phyloP scores from a whole-genome alignment of 1,140 invertebrate genomes.

The Drosophila insularis region DNA sequence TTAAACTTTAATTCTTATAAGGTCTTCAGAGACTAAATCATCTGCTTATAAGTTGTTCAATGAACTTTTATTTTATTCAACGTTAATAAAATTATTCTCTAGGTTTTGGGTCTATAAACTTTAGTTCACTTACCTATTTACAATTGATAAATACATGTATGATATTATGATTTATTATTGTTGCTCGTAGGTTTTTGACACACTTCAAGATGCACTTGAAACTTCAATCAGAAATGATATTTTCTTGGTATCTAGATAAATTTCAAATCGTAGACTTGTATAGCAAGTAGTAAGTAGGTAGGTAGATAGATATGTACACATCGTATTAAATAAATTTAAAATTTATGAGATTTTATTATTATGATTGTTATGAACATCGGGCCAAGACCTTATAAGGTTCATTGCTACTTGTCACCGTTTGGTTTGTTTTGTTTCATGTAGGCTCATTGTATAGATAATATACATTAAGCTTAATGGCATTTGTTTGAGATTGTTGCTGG shows the following conservation, averaged over 20 bases:
- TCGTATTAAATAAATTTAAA: slow-evolving; percentile 56
- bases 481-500: slow-evolving; percentile 41
- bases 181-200: not conserved
- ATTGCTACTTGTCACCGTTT: slow-evolving; percentile 73
- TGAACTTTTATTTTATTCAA: not conserved
- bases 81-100: not conserved
- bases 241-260: slow-evolving; percentile 16
- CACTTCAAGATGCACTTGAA: slow-evolving; percentile 28
- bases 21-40: no score
- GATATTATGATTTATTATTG: slow-evolving; percentile 1
- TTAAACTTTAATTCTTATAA: no score
- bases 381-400: slow-evolving; percentile 74
- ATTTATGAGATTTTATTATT: slow-evolving; percentile 56
- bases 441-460: slow-evolving; percentile 67
- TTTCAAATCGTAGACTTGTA: slow-evolving; percentile 24
- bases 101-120: slow-evolving; percentile 19
- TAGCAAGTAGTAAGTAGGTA: slow-evolving; percentile 3
- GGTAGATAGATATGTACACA: not conserved
- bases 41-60: no score
- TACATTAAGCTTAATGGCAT: slow-evolving; percentile 71
- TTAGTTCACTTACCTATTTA: slow-evolving; percentile 41
- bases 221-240: slow-evolving; percentile 15
- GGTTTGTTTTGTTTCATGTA: slow-evolving; percentile 53
- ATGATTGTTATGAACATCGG: slow-evolving; percentile 19
- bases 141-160: not conserved